Conservation (phyloP, 2,888 invertebrate species). For the Cheiracanthium punctorium region DNA sequence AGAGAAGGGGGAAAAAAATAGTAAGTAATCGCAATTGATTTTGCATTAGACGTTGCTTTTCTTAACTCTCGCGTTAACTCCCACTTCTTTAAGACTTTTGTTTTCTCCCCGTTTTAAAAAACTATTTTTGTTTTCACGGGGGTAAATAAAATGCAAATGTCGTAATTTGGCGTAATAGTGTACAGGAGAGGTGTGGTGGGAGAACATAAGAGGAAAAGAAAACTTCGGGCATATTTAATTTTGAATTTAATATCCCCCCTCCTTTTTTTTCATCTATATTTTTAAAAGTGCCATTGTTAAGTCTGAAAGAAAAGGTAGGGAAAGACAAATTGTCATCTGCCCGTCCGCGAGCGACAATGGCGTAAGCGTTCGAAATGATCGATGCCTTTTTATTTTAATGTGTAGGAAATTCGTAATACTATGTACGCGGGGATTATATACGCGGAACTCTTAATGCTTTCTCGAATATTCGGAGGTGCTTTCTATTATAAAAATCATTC, state of each 20-base stretch:
- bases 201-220: too few species aligned
- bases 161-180: background rate
- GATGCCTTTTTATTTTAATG: background rate
- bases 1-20: too few species aligned
- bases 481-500: too few species aligned
- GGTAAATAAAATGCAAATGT: constrained; percentile 5
- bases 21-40: background rate
- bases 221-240: background rate
- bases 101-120: background rate
- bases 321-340: constrained; percentile 3
- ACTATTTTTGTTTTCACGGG: background rate
- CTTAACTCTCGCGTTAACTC: background rate
- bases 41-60: background rate
- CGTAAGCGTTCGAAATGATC: background rate
- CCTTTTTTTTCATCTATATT: background rate
- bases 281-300: constrained; percentile 11
- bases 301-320: background rate
- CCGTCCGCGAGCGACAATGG: background rate
- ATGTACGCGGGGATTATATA: too few species aligned
- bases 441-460: too few species aligned
- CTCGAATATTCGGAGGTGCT: too few species aligned
- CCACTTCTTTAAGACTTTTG: background rate
- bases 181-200: too few species aligned
- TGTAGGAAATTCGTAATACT: background rate
- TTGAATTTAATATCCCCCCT: background rate